phyloP scores from a whole-genome alignment of 2,113 vertebrate species.

The Collichthys lucidus region DNA sequence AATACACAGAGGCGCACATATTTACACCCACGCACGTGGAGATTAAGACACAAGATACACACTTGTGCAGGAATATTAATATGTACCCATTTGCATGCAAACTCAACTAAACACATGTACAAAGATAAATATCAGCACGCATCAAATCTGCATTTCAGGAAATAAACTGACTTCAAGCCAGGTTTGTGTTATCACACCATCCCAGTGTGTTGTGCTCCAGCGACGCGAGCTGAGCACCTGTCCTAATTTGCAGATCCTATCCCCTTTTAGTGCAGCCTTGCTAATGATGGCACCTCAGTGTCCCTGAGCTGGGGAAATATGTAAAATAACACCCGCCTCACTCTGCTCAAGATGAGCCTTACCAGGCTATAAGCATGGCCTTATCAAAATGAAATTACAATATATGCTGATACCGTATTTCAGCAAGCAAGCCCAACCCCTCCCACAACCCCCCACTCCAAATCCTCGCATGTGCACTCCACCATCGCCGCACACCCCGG shows the following conservation, averaged over 20 bases:
- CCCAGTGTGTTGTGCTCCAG: constrained; percentile 62
- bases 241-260: constrained; percentile 82
- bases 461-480: constrained; percentile 74
- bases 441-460: constrained; percentile 45
- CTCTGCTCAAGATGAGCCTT: constrained; percentile 71
- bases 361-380: constrained; percentile 80
- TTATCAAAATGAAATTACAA: constrained; percentile 90
- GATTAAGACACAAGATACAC: constrained; percentile 49
- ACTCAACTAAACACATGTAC: constrained; percentile 43
- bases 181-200: constrained; percentile 76
- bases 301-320: constrained; percentile 72
- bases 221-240: constrained; percentile 65
- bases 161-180: constrained; percentile 70
- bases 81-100: constrained; percentile 60
- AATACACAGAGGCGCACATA: constrained; percentile 38
- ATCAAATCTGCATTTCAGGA: constrained; percentile 75
- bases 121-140: constrained; percentile 57
- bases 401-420: constrained; percentile 88
- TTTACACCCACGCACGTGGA: constrained; percentile 41
- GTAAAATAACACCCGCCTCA: constrained; percentile 79
- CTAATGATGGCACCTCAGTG: constrained; percentile 80
- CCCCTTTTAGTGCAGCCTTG: constrained; percentile 68
- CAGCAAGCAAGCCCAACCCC: constrained; percentile 62
- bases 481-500: constrained; percentile 71
- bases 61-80: constrained; percentile 58